Evolutionary conservation across 2,797 vertebrate genomes (phyloP).

Genomic region (Taenioides sp.): DNA sequence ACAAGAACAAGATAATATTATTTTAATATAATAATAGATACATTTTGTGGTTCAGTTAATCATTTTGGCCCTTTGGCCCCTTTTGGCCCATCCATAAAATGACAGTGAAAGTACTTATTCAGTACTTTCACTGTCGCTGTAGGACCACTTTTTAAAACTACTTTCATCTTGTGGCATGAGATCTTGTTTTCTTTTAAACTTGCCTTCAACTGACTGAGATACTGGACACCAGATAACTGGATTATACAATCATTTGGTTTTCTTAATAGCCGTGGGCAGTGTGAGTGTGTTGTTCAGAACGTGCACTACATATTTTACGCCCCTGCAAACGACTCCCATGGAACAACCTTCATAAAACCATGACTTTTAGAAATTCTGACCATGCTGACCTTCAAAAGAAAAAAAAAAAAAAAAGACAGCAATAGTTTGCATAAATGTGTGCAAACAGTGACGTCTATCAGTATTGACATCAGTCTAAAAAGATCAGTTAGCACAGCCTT

Average conservation of each 20-base stretch:
- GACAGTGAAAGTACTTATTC: no score
- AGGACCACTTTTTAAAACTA: no score
- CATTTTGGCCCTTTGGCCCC: no score
- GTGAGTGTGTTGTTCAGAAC: neutral
- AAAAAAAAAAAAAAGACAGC: neutral
- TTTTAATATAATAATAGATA: no score
- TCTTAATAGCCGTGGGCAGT: neutral
- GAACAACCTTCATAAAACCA: no score
- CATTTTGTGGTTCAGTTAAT: no score
- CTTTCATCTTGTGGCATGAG: no score
- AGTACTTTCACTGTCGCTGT: no score
- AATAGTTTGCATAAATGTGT: constrained; percentile 4
- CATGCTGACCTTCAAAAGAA: neutral
- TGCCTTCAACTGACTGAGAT: constrained; percentile 5
- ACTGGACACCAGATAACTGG: neutral
- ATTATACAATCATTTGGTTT: constrained; percentile 3
- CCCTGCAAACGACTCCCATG: no score
- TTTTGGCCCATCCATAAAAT: no score
- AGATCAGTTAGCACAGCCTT: constrained; percentile 63
- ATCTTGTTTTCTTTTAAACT: neutral
- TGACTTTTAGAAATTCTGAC: neutral
- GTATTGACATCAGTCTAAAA: constrained; percentile 75
- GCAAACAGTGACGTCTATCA: constrained; percentile 71
- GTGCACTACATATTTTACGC: no score
- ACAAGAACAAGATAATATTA: no score